Evolutionary conservation across 2,888 invertebrate species (phyloP).

Genomic region (Seira sanloemensis): DNA sequence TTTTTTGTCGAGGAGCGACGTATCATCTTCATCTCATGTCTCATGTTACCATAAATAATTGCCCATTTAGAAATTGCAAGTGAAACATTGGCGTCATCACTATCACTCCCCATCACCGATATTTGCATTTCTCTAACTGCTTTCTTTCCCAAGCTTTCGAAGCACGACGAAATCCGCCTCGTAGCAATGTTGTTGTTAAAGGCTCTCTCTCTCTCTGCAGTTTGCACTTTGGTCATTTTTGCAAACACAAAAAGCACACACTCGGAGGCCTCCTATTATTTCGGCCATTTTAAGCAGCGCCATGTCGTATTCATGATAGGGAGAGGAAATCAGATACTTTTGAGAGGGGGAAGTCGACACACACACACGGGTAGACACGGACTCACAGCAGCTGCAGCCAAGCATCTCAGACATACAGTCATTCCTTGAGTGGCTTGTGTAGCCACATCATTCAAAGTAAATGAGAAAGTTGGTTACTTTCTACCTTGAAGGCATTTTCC

Average conservation of each 20-base stretch:
- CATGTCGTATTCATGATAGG: too few relatives aligned
- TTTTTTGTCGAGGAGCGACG: too few relatives aligned
- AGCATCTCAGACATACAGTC: neutral
- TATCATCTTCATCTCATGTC: neutral
- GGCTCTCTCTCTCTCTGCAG: too few relatives aligned
- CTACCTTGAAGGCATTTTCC: conserved; percentile 35
- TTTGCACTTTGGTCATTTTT: conserved; percentile 1
- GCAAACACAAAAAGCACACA: too few relatives aligned
- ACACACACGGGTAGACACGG: too few relatives aligned
- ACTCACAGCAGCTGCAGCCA: neutral
- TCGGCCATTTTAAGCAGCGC: too few relatives aligned
- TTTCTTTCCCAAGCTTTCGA: neutral
- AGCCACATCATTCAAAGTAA: conserved; percentile 20
- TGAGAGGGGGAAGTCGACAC: neutral
- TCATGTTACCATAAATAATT: neutral
- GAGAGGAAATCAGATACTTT: neutral
- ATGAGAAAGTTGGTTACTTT: conserved; percentile 36
- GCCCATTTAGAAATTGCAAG: neutral
- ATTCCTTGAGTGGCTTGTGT: neutral
- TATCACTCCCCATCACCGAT: neutral
- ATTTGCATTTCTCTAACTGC: neutral
- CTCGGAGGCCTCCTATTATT: too few relatives aligned
- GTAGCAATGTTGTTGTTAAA: neutral
- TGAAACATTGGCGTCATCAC: neutral
- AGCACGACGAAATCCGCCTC: neutral